These are phyloP conservation scores for Hippopotamus amphibius DNA, from an alignment of 2,113 vertebrate genomes.

Conservation along the genomic window DNA sequence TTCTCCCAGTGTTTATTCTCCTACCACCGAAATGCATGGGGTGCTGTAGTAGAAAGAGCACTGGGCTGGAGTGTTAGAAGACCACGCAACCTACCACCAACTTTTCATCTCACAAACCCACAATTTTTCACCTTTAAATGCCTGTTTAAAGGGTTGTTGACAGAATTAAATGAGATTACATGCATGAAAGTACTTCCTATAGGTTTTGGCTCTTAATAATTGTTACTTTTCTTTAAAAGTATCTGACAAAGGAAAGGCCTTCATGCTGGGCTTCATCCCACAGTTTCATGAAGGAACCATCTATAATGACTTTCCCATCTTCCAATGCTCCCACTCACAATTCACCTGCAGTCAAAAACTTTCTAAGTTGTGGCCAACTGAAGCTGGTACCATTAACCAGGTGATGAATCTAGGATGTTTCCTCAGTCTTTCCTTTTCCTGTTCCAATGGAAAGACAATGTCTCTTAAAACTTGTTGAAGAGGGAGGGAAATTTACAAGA, in stretches of 20 bases:
- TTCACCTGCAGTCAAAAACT: not conserved
- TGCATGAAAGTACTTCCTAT: not conserved
- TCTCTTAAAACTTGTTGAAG: not conserved
- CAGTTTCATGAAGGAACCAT: not conserved
- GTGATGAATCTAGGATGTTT: not conserved
- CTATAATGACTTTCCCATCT: not conserved
- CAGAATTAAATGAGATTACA: not conserved
- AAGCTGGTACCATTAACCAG: not conserved
- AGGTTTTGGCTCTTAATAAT: not conserved
- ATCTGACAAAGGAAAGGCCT: not conserved
- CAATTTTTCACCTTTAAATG: not conserved
- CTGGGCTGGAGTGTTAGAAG: not conserved
- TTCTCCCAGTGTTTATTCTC: not conserved
- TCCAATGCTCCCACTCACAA: not conserved
- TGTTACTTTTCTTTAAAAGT: not conserved
- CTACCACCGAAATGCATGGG: not conserved
- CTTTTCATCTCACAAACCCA: not conserved
- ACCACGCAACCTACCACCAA: not conserved
- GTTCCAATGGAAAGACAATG: not conserved
- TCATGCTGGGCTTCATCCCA: not conserved
- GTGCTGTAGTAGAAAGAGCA: fast-evolving
- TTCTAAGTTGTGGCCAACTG: not conserved
- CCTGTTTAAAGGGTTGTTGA: not conserved
- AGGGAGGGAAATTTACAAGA: not conserved
- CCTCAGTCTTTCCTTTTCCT: not conserved